Evolutionary conservation across 2,888 invertebrate species (phyloP).

Genomic region (Meloe dianella): DNA sequence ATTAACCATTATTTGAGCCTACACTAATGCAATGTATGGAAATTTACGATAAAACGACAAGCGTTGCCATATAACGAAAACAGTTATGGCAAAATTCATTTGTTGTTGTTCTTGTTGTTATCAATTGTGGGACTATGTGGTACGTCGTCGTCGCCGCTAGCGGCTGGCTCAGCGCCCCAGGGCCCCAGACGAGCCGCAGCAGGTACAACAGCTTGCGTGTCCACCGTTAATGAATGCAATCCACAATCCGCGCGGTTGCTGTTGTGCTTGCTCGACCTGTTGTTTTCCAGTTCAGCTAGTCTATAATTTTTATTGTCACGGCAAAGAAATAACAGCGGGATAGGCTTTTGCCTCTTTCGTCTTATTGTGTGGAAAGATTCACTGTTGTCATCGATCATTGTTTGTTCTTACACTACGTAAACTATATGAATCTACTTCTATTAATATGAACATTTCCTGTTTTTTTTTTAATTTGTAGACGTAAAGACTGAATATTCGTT

Average conservation of each 20-base stretch:
- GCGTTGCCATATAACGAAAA: background rate
- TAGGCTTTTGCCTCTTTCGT: slow-evolving; percentile 56
- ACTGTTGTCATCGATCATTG: slow-evolving; percentile 57
- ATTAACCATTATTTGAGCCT: slow-evolving; percentile 4
- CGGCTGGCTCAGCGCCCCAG: slow-evolving; percentile 34
- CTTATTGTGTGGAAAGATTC: slow-evolving; percentile 54
- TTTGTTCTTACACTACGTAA: slow-evolving; percentile 31
- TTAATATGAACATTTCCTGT: slow-evolving; percentile 8
- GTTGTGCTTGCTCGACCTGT: slow-evolving; percentile 62
- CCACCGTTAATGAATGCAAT: slow-evolving; percentile 66
- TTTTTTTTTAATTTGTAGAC: slow-evolving; percentile 23
- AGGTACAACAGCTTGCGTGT: slow-evolving; percentile 59
- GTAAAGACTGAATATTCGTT: slow-evolving; percentile 12
- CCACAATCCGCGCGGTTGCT: slow-evolving; percentile 61
- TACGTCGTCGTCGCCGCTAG: background rate
- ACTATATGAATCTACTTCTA: background rate
- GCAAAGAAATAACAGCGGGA: slow-evolving; percentile 64
- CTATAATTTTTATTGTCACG: slow-evolving; percentile 70
- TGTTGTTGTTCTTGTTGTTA: background rate
- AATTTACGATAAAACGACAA: background rate
- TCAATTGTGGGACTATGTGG: background rate
- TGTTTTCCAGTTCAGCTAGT: slow-evolving; percentile 68
- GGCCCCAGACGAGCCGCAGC: slow-evolving; percentile 29
- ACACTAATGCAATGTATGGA: background rate
- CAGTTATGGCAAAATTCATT: background rate